Evolutionary conservation across 2,888 invertebrate genomes (phyloP).

Genomic region (Camptogramma bilineatum): DNA sequence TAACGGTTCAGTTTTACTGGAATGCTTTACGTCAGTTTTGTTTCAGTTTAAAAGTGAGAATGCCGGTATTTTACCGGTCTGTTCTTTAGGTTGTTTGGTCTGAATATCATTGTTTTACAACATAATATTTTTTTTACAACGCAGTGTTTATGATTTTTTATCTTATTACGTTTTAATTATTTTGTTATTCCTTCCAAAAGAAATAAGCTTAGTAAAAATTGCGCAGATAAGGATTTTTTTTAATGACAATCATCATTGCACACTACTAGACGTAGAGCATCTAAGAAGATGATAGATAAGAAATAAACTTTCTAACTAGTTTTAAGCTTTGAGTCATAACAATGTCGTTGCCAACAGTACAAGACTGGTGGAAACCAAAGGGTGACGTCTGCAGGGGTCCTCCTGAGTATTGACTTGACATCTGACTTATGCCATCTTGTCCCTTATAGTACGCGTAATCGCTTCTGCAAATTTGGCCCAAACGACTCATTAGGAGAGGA

Average conservation of each 20-base stretch:
- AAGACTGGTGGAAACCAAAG: conserved; percentile 27
- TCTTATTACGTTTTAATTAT: no score
- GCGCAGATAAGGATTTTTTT: no score
- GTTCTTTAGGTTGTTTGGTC: conserved; percentile 2
- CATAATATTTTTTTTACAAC: background rate
- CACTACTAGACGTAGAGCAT: no score
- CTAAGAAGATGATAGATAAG: no score
- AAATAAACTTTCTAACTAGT: no score
- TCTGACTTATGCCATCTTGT: conserved; percentile 46
- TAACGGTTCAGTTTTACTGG: conserved; percentile 31
- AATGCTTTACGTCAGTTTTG: conserved; percentile 46
- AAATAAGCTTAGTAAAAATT: no score
- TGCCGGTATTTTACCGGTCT: conserved; percentile 18
- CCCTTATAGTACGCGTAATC: conserved; percentile 41
- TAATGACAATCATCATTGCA: no score
- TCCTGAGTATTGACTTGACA: conserved; percentile 44
- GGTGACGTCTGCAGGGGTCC: conserved; percentile 32
- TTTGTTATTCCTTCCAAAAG: no score
- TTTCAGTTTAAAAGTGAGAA: conserved; percentile 13
- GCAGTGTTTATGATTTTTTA: no score
- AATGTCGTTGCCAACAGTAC: conserved; percentile 19
- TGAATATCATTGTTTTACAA: conserved; percentile 3
- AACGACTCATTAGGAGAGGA: conserved; percentile 34
- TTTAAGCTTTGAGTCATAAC: background rate
- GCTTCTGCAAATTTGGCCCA: conserved; percentile 32